phyloP scores from a whole-genome alignment of 1,140 invertebrate species.

The Musca domestica region DNA sequence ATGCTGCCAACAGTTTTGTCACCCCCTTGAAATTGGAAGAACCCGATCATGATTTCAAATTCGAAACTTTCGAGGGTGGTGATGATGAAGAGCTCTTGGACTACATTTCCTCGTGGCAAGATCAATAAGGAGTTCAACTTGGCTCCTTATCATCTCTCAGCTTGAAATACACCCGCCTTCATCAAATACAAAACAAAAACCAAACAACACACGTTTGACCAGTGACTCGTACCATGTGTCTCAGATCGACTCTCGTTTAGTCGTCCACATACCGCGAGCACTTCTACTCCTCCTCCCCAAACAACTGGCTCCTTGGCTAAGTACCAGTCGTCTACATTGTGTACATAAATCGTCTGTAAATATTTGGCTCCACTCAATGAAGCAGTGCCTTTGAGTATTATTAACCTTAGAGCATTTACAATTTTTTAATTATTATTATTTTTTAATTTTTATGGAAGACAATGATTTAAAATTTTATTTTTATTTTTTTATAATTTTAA shows the following conservation, averaged over 20 bases:
- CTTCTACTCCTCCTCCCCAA: background rate
- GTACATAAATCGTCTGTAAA: constrained; percentile 36
- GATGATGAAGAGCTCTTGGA: constrained; percentile 90
- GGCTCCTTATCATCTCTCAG: background rate
- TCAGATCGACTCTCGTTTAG: background rate
- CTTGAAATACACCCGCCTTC: constrained; percentile 6
- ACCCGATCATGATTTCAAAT: constrained; percentile 53
- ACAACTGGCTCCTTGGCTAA: background rate
- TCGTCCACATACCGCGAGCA: too few relatives aligned
- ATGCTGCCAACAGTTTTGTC: constrained; percentile 48
- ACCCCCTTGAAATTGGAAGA: constrained; percentile 44
- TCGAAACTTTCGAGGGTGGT: constrained; percentile 73
- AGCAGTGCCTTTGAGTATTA: constrained; percentile 26
- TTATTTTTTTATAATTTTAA: constrained; percentile 7
- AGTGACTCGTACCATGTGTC: background rate
- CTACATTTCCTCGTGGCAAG: constrained; percentile 85
- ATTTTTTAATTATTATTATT: background rate
- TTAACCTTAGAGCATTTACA: background rate
- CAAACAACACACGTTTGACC: constrained; percentile 1
- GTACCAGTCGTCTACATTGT: constrained; percentile 29
- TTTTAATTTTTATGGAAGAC: constrained; percentile 42
- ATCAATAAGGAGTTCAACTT: constrained; percentile 55
- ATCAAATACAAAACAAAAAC: constrained; percentile 22
- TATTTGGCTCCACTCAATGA: constrained; percentile 4
- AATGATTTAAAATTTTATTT: constrained; percentile 44